Percentiles rank a stretch among this genome's conserved stretches.
phyloP scores from a whole-genome alignment of 2,797 vertebrate genomes.

The Cetoscarus ocellatus region DNA sequence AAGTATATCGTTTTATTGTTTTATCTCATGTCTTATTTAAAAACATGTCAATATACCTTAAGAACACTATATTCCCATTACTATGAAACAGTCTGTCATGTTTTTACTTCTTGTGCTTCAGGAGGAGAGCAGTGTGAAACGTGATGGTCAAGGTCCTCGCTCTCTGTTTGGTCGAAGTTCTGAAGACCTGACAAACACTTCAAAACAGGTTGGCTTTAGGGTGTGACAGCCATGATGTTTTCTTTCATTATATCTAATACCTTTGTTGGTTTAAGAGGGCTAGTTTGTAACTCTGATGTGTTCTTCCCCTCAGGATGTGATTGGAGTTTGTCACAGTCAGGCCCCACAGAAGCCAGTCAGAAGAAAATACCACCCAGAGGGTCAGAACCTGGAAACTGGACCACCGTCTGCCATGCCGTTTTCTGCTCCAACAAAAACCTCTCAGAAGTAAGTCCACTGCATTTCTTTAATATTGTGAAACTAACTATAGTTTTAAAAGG shows the following conservation, averaged over 20 bases:
- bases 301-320: conserved; percentile 79
- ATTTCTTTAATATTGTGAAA: no score
- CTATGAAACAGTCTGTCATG: background rate
- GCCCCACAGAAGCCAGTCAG: conserved; percentile 92
- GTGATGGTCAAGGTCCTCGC: conserved; percentile 79
- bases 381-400: conserved; percentile 79
- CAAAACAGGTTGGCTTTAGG: conserved; percentile 85
- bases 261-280: background rate
- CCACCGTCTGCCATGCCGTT: conserved; percentile 67
- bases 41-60: background rate
- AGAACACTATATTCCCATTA: no score
- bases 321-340: conserved; percentile 71
- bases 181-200: conserved; percentile 83
- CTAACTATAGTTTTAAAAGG: no score
- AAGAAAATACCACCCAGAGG: conserved; percentile 90
- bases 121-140: conserved; percentile 85
- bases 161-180: conserved; percentile 77
- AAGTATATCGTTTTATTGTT: background rate
- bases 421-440: conserved; percentile 80
- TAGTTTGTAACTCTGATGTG: background rate
- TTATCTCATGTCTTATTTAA: conserved; percentile 17
- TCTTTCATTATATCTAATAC: background rate
- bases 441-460: conserved; percentile 87
- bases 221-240: background rate
- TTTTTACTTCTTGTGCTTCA: conserved; percentile 66